Evolutionary conservation across 2,113 vertebrate genomes (phyloP), one percentile per base, ranked within the genome.

Genomic region (Apistogramma diplotaenia): DNA sequence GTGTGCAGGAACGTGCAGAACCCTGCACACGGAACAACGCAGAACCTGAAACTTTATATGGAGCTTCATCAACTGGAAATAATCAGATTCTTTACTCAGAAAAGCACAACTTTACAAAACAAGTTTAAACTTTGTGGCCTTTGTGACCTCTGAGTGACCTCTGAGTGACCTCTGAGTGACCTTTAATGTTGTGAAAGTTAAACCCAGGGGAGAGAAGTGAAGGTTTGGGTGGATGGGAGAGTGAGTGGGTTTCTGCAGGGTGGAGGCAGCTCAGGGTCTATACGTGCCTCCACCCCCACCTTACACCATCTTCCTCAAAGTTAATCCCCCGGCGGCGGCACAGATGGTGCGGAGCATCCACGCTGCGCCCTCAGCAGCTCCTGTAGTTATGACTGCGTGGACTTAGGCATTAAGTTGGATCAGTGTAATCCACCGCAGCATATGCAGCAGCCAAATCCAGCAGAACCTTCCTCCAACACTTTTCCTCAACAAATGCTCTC

Each of bases 391-490:
- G 93, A 95, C 93, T 93, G 93, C 91, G 55, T 23, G 83, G 89
- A 91, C 85, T 89, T 78, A 91, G 87, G 94, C 91, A 93, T 95
- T 95, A 94, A 86, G 88, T 93, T 92, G 93, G 94, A 95, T 95
- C 92, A 95, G 90, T 79, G 81, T 95, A 95, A 95, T 95, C 94
- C 93, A 87, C 6, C 2, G 27, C 90, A 94, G 90, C 95, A 95
- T 95, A 94, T 95, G 94, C 92, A 94, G 88, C 82, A 21, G 79
- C 74, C 87, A 89, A 87, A 94, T 91, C 91, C 89, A 87, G 71
- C 74, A 75, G 61, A 73, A 83, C 81, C 60, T 81, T 46, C 56
- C 74, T 76, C 61, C 72, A 74, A 83, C 60, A 33, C 81, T 86
- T n/a, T 53, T 65, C 46, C 37, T 67, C n/a, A 15, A 40, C 71